phyloP scores from a whole-genome alignment of 2,797 vertebrate species.

The Danionella dracula region DNA sequence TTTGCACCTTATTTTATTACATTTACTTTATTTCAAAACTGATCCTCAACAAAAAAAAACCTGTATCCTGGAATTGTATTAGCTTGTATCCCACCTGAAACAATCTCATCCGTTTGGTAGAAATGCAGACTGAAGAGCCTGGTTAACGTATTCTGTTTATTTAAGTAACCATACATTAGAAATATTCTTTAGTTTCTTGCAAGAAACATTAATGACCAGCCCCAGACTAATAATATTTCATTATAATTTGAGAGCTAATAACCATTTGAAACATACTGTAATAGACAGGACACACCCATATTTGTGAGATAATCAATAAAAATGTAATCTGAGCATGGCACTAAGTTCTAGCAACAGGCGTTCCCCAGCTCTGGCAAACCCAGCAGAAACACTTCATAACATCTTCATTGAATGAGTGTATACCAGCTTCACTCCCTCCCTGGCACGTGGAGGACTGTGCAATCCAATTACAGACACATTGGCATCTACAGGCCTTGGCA shows the following conservation, averaged over 20 bases:
- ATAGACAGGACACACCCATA: neutral
- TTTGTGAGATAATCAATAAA: neutral
- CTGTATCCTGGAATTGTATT: too few relatives aligned
- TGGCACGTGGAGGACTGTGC: slow-evolving; percentile 25
- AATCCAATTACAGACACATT: slow-evolving; percentile 39
- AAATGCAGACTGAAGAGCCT: neutral
- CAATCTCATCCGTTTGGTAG: neutral
- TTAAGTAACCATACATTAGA: too few relatives aligned
- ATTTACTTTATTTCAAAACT: too few relatives aligned
- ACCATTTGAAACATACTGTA: too few relatives aligned
- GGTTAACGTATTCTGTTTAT: too few relatives aligned
- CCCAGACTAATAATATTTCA: too few relatives aligned
- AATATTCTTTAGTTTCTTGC: neutral
- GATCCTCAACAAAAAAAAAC: too few relatives aligned
- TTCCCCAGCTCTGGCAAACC: slow-evolving; percentile 10
- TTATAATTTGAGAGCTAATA: too few relatives aligned
- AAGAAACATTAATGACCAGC: neutral
- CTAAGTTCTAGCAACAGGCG: neutral
- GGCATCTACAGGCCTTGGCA: slow-evolving; percentile 24
- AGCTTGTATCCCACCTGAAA: too few relatives aligned
- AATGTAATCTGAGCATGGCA: neutral
- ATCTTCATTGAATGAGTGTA: slow-evolving; percentile 25
- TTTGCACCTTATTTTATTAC: too few relatives aligned
- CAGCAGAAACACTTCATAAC: slow-evolving; percentile 29
- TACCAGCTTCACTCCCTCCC: slow-evolving; percentile 19